phyloP scores from a whole-genome alignment of 64 coral and sea anemone genomes.

The Stichodactyla helianthus region DNA sequence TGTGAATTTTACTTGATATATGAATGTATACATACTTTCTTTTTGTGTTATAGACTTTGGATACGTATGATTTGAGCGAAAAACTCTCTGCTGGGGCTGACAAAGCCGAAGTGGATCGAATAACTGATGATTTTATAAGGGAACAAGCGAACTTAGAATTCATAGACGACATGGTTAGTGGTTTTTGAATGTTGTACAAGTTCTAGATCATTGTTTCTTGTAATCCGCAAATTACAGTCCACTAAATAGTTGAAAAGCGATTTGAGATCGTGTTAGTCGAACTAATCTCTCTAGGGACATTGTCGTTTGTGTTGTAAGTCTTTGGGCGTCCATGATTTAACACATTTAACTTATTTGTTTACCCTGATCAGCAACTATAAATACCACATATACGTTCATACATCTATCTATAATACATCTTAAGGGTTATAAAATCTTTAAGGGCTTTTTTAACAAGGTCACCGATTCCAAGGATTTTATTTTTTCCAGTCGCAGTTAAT shows the following conservation, averaged over 20 bases:
- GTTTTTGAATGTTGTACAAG: background rate
- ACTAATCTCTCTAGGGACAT: background rate
- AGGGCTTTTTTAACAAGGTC: too few species aligned
- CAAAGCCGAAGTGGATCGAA: conserved; percentile 66
- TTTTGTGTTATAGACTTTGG: conserved; percentile 54
- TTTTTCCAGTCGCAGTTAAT: conserved; percentile 60
- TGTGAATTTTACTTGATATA: background rate
- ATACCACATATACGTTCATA: too few species aligned
- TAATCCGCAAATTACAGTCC: background rate
- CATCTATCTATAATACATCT: too few species aligned
- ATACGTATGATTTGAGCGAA: conserved; percentile 81
- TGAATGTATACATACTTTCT: background rate
- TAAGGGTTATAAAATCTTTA: too few species aligned
- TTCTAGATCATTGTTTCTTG: background rate
- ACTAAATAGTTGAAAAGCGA: background rate
- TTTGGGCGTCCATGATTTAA: background rate
- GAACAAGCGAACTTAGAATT: conserved; percentile 91
- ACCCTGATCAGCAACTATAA: background rate
- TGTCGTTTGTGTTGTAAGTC: background rate
- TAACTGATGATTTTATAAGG: conserved; percentile 71
- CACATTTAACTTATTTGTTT: background rate
- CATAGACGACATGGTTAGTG: conserved; percentile 77
- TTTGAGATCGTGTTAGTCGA: background rate
- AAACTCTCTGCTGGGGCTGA: conserved; percentile 60
- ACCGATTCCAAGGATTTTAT: background rate